Percentiles rank a stretch among this genome's conserved stretches.
These are phyloP conservation scores for Chaunax sp. DNA, from an alignment of 2,797 vertebrate species.

Conservation along the genomic window DNA sequence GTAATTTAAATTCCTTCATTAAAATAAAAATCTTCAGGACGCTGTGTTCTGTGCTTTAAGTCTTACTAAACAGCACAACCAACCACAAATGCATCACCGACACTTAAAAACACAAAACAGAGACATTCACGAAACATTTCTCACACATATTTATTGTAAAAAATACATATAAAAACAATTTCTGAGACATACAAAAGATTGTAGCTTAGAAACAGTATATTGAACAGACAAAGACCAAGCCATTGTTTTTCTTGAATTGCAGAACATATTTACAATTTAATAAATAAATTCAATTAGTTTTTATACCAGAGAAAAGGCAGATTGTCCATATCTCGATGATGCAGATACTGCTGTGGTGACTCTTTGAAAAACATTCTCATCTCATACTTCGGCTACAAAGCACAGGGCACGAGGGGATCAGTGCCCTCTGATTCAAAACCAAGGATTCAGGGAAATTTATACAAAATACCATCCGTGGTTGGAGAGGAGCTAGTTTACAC, in stretches of 20 bases:
- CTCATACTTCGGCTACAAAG: conserved; percentile 51
- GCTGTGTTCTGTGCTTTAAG: not conserved
- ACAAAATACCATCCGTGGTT: conserved; percentile 65
- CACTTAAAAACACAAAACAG: conserved; percentile 40
- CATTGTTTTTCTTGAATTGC: conserved; percentile 76
- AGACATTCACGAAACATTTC: conserved; percentile 53
- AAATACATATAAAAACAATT: conserved; percentile 90
- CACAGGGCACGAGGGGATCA: conserved; percentile 24
- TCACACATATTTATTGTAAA: conserved; percentile 90
- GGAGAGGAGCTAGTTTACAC: conserved; percentile 54
- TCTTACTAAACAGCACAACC: not conserved
- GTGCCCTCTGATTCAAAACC: conserved; percentile 37
- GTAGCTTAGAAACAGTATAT: conserved; percentile 86
- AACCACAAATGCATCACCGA: conserved; percentile 11
- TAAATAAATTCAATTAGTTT: conserved; percentile 85
- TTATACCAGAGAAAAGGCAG: conserved; percentile 81
- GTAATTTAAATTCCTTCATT: not conserved
- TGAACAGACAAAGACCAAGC: conserved; percentile 84
- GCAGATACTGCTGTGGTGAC: conserved; percentile 64
- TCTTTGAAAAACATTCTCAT: conserved; percentile 58
- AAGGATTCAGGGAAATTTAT: conserved; percentile 49
- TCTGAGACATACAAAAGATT: conserved; percentile 88
- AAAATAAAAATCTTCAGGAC: not conserved
- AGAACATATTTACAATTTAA: conserved; percentile 88
- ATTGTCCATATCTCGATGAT: conserved; percentile 78